Conservation (phyloP, 2,888 invertebrate species). For the Caenorhabditis sp. region DNA sequence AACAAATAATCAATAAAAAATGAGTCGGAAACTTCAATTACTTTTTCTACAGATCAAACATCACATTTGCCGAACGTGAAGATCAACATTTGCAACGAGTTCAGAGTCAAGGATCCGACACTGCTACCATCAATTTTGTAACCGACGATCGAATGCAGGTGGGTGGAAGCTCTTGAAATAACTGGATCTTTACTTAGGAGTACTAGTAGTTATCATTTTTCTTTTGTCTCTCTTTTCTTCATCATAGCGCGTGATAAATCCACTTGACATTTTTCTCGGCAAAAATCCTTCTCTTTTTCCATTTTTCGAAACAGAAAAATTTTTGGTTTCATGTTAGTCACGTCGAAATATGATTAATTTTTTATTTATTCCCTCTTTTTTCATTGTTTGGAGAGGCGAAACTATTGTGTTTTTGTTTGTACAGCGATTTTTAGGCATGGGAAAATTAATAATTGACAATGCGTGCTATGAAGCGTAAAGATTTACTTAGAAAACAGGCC, state of each 20-base stretch:
- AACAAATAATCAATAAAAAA: too few relatives aligned
- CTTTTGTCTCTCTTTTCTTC: not conserved
- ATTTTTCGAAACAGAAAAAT: too few relatives aligned
- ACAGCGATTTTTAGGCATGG: not conserved
- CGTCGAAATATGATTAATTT: not conserved
- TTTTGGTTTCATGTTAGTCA: not conserved
- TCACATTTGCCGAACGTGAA: not conserved
- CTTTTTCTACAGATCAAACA: not conserved
- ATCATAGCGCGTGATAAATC: not conserved
- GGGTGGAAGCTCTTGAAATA: conserved; percentile 5
- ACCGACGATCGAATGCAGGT: conserved; percentile 63
- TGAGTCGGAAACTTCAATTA: too few relatives aligned
- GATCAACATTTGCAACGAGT: conserved; percentile 31
- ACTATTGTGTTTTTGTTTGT: not conserved
- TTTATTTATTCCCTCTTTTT: not conserved
- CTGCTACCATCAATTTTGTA: conserved; percentile 68
- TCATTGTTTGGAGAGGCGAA: not conserved
- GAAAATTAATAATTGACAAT: not conserved
- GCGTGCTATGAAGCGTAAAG: not conserved
- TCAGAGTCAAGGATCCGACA: conserved; percentile 60
- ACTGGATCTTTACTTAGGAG: not conserved
- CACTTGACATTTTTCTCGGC: not conserved
- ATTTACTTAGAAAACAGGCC: not conserved
- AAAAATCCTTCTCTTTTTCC: too few relatives aligned
- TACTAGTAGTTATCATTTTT: not conserved